Base-by-base conservation (phyloP, 2,888 invertebrate species). In the Catocala nupta region DNA sequence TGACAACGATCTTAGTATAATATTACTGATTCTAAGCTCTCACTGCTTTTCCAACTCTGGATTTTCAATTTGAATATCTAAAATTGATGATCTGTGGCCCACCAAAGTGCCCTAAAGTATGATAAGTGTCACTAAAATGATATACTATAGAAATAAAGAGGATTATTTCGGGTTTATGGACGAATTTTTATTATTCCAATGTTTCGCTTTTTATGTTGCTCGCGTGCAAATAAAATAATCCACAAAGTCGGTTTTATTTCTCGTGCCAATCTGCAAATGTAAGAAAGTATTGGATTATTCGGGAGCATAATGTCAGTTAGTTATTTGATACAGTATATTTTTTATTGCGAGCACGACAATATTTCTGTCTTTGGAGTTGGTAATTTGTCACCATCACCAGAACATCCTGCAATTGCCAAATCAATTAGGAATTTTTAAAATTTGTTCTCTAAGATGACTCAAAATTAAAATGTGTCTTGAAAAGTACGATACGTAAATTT, bases 241-340 rank as follows among this genome's bases (percentile, higher is more conserved):
- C 48, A 59, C 54, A 48, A 59, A 43, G 5, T 49, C 39, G 42
- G 33, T 54, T 54, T 59, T 54, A 59, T 59, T 54, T 54, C 13
- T 59, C 43, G 6, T 53, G 12, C 7, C 59, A 43, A 59, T 54
- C 48, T 53, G 48, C 48, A 48, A 59, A 59, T 53, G 51, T 59
- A 59, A 34, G 42, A 39, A 47, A 36, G 16, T 39, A 58, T 48
- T 47, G n/a, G 45, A 36, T 9, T 33, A 11, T 43, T 57, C 1
- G 8, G 13, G 25, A 49, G 42, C 10, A 12, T 49, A 5, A 42
- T 49, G 48, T 42, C 25, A 34, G 39, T n/a, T 48, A 39, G n/a
- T 9, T 10, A 50, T 42, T 49, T 5, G 11, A 5, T 5, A 5
- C 8, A 48, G 39, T 48, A n/a, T 48, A 42, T 55, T 11, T 42